Conservation (phyloP, 2,113 vertebrate species). For the Bujurquina vittata region DNA sequence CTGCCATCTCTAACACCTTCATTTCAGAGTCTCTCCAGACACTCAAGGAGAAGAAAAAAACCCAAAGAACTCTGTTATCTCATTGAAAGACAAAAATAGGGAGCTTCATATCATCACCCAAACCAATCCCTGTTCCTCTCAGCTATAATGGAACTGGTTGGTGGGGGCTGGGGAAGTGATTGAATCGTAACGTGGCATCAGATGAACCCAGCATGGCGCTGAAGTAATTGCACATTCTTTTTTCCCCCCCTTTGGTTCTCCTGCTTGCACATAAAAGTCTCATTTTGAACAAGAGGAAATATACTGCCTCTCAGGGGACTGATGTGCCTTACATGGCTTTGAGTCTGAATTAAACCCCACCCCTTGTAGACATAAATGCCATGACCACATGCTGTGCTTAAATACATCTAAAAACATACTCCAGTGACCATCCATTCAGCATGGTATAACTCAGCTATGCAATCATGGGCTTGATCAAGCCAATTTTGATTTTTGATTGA, state of each 20-base stretch:
- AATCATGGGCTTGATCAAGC: background rate
- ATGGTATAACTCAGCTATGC: background rate
- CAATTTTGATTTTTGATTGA: background rate
- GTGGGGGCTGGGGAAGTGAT: constrained; percentile 33
- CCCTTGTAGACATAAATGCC: background rate
- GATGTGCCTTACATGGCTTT: constrained; percentile 36
- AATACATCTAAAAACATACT: background rate
- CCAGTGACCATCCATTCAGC: background rate
- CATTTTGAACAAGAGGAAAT: constrained; percentile 53
- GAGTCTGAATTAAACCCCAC: constrained; percentile 18
- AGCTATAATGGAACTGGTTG: constrained; percentile 46
- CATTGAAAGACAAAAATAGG: constrained; percentile 53
- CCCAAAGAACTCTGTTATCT: constrained; percentile 18
- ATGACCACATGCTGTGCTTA: constrained; percentile 6
- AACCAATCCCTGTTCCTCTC: constrained; percentile 47
- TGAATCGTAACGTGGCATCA: constrained; percentile 61
- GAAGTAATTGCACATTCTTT: constrained; percentile 62
- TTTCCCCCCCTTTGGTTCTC: constrained; percentile 3
- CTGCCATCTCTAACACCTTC: constrained; percentile 22
- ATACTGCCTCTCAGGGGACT: constrained; percentile 41
- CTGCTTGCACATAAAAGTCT: constrained; percentile 52
- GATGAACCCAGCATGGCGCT: constrained; percentile 66
- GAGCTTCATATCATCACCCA: constrained; percentile 52
- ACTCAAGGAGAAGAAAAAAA: background rate
- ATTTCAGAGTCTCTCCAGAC: constrained; percentile 26